Evolutionary conservation across 1,140 invertebrate genomes (phyloP).

Genomic region (Palaemon carinicauda): DNA sequence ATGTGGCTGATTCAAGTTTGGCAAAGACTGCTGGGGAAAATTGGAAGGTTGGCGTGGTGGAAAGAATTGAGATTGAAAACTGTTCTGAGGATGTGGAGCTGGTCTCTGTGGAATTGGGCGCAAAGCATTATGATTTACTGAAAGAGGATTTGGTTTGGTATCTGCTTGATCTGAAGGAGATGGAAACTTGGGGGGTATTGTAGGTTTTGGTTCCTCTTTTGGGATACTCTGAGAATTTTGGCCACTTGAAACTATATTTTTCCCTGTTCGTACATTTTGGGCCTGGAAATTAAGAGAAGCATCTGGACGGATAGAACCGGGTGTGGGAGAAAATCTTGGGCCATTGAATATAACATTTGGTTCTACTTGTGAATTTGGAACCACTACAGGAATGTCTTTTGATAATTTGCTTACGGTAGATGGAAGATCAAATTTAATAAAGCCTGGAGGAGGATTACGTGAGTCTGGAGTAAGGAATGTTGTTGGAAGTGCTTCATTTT

Average conservation of each 20-base stretch:
- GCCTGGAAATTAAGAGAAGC: conserved; percentile 8
- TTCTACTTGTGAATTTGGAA: conserved; percentile 31
- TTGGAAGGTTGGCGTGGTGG: background rate
- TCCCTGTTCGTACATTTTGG: background rate
- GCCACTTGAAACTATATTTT: background rate
- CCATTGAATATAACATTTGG: background rate
- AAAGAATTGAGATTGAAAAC: background rate
- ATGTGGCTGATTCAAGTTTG: background rate
- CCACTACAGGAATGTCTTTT: conserved; percentile 33
- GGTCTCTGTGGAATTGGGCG: too few relatives aligned
- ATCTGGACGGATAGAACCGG: background rate
- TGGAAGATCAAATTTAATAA: conserved; percentile 38
- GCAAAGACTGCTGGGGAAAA: background rate
- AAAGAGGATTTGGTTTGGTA: too few relatives aligned
- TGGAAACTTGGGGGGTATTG: too few relatives aligned
- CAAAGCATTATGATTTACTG: too few relatives aligned
- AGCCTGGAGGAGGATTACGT: conserved; percentile 29
- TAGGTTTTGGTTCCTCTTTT: background rate
- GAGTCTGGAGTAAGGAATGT: conserved; percentile 43
- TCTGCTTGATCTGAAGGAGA: too few relatives aligned
- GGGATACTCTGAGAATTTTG: background rate
- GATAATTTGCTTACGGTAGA: conserved; percentile 26
- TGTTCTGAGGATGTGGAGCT: too few relatives aligned
- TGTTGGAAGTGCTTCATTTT: background rate
- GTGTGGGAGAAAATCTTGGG: background rate